Conservation (phyloP, 2,113 vertebrate species). For the Phalacrocorax carbo region DNA sequence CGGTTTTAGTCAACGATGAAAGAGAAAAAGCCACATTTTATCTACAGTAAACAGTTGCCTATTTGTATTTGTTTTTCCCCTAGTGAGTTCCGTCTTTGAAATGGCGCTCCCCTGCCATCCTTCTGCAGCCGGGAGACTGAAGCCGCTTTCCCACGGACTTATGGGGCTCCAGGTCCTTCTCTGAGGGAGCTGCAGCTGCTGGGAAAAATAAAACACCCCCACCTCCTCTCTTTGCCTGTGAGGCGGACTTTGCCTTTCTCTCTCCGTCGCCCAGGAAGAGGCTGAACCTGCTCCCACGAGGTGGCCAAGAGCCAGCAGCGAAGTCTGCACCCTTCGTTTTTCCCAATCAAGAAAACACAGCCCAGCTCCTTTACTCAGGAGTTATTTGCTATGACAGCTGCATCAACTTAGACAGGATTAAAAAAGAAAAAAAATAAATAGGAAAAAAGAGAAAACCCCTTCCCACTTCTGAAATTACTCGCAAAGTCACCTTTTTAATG, state of each 20-base stretch:
- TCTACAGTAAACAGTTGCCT: neutral
- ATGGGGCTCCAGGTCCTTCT: neutral
- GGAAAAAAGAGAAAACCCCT: constrained; percentile 2
- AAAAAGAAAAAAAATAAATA: neutral
- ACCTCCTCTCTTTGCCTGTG: neutral
- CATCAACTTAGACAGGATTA: constrained; percentile 38
- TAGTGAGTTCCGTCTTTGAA: neutral
- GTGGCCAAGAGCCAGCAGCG: neutral
- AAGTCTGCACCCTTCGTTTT: neutral
- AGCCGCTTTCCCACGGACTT: neutral
- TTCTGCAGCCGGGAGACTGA: neutral
- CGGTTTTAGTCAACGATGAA: constrained; percentile 41
- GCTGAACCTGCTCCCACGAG: neutral
- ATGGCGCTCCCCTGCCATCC: neutral
- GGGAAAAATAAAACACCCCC: neutral
- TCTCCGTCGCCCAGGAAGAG: neutral
- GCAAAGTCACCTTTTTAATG: constrained; percentile 76
- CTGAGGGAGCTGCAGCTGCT: neutral
- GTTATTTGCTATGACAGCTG: constrained; percentile 49
- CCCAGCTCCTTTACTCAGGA: neutral
- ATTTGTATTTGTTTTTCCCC: constrained; percentile 27
- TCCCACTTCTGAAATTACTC: constrained; percentile 63
- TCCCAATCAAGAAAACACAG: neutral
- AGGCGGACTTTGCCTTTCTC: neutral
- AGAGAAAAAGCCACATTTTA: constrained; percentile 46